Base-by-base conservation (phyloP, 2,113 vertebrate genomes). In the Eubucco bourcierii region DNA sequence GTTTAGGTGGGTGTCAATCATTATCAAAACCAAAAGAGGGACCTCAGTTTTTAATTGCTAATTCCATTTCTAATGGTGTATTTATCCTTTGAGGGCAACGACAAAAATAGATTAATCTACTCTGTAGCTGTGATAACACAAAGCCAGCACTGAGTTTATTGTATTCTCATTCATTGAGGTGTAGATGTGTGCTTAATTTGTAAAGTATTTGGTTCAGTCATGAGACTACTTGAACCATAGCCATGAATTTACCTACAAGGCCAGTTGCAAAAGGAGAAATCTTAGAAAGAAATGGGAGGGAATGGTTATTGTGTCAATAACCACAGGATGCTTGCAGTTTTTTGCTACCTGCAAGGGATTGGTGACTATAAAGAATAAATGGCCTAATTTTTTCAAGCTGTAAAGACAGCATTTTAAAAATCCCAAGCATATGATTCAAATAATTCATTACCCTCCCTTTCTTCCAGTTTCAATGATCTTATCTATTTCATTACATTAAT, bases 101-200 rank as follows among this genome's bases (percentile, higher is more conserved):
- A 46, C 6, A 63, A n/a, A 82, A 80, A 39, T 12, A 70, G 60
- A 55, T 61, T 17, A 55, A 80, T 55, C 71, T 65, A 7, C 46
- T 46, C 71, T 65, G 21, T 56, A 66, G 50, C 33, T 28, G 14
- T 55, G 4, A 0, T 21, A 72, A 33, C 24, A n/a, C 20, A 80
- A 67, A 84, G 19, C 18, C 3, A 2, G 15, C 21, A 27, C n/a
- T 89, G 17, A 15, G 3, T 52, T 84, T 74, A 15, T 44, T 70
- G 15, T 29, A 10, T 70, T 52, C 41, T 85, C 21, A 17, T 61
- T 72, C 25, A 58, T 2, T 0, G 0, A 61, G 24, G 15, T 28
- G 39, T 2, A 3, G 14, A 15, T n/a, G 23, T 10, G n/a, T 76
- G 46, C 15, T 27, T 77, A 44, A 50, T 31, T 41, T 12, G 1